Conservation (phyloP, 2,113 vertebrate species). For the Hydropotes inermis region DNA sequence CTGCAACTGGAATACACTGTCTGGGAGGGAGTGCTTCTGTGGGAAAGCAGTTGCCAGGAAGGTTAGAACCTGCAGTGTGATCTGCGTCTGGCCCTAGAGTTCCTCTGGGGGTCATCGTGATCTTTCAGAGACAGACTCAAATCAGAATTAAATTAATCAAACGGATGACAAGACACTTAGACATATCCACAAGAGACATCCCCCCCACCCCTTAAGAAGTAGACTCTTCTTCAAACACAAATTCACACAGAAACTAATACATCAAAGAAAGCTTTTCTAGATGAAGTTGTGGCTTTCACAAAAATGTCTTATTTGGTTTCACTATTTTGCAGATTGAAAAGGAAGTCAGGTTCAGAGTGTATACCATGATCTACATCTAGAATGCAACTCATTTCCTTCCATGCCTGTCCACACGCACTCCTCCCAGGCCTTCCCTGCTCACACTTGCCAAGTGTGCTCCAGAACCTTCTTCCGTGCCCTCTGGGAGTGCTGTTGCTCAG, state of each 20-base stretch:
- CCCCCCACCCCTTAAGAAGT: not conserved
- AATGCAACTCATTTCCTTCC: not conserved
- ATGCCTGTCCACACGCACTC: not conserved
- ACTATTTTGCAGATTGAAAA: not conserved
- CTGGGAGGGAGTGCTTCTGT: not conserved
- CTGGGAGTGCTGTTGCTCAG: not conserved
- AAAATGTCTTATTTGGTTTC: not conserved
- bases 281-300: not conserved
- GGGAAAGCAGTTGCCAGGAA: not conserved
- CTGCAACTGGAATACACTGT: fast-evolving
- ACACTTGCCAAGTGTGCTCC: not conserved
- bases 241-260: not conserved
- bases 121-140: not conserved
- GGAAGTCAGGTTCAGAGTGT: not conserved
- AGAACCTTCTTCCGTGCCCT: not conserved
- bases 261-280: not conserved
- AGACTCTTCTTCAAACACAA: not conserved
- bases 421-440: not conserved
- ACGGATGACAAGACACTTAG: not conserved
- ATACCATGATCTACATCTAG: not conserved
- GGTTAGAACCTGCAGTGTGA: not conserved
- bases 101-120: not conserved
- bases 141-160: not conserved
- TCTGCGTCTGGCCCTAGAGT: not conserved
- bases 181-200: not conserved